Percentiles rank a stretch among this genome's conserved stretches.
Conservation (phyloP, 2,888 invertebrate genomes). For the Aporophyla lueneburgensis region DNA sequence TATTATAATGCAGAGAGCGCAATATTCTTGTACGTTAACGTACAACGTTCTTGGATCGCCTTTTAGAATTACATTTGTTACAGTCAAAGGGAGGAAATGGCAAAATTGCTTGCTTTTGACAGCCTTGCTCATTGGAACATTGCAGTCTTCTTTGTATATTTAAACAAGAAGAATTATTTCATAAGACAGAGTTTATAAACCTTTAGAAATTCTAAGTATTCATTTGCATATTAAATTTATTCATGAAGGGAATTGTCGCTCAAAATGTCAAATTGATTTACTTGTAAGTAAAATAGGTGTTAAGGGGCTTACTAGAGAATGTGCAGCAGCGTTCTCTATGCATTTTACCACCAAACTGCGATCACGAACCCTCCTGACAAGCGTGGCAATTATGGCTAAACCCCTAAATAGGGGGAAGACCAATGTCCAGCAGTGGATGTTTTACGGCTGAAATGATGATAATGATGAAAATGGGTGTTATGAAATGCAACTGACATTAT, state of each 20-base stretch:
- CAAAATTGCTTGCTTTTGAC: conserved; percentile 26
- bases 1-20: neutral
- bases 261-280: neutral
- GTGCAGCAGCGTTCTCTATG: too few species aligned
- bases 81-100: conserved; percentile 34
- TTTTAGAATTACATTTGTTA: conserved; percentile 31
- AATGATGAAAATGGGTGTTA: neutral
- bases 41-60: conserved; percentile 24
- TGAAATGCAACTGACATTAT: neutral
- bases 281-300: neutral
- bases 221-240: neutral
- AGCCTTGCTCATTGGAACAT: neutral
- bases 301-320: too few species aligned
- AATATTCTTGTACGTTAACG: neutral
- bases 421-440: too few species aligned
- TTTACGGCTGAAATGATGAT: too few species aligned
- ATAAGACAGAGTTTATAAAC: neutral
- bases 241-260: neutral
- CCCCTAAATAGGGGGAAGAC: too few species aligned
- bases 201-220: neutral
- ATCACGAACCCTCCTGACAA: too few species aligned
- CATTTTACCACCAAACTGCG: too few species aligned
- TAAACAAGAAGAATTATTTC: neutral
- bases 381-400: too few species aligned
- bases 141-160: neutral